Percentiles rank a stretch among this genome's conserved stretches.
phyloP scores from a whole-genome alignment of 2,113 vertebrate species.

The Lepisosteus oculatus region DNA sequence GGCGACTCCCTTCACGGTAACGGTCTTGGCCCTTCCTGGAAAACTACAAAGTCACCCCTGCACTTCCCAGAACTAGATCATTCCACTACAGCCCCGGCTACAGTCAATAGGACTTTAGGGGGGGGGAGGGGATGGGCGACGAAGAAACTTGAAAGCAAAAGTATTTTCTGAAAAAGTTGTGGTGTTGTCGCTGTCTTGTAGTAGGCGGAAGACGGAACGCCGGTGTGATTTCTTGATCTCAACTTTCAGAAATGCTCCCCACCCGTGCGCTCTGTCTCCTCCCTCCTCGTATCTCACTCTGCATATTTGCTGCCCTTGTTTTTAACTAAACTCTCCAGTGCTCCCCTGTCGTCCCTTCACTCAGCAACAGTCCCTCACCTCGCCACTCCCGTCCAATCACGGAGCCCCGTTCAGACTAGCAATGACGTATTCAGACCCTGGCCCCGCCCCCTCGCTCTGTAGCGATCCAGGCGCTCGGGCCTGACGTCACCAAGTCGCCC shows the following conservation, averaged over 20 bases:
- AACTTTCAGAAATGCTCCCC: not conserved
- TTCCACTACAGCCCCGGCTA: slow-evolving; percentile 8
- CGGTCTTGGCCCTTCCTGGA: not conserved
- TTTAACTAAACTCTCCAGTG: too few species aligned
- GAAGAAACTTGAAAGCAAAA: not conserved
- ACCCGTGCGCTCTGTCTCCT: slow-evolving; percentile 37
- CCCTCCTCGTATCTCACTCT: not conserved
- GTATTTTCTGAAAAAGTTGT: slow-evolving; percentile 7
- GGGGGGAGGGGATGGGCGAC: slow-evolving; percentile 14
- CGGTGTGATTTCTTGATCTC: not conserved
- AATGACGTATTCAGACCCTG: slow-evolving; percentile 46
- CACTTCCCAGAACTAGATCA: slow-evolving; percentile 14
- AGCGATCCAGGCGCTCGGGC: slow-evolving; percentile 44
- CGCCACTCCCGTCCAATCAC: slow-evolving; percentile 57
- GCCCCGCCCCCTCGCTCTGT: slow-evolving; percentile 52
- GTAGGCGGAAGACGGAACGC: not conserved
- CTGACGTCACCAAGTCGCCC: slow-evolving; percentile 60
- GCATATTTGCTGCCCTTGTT: too few species aligned
- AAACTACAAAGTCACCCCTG: slow-evolving; percentile 21
- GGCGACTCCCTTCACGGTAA: not conserved
- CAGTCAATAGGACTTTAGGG: not conserved
- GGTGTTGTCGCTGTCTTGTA: not conserved
- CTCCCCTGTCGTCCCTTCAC: slow-evolving; percentile 47
- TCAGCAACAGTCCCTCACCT: slow-evolving; percentile 77
- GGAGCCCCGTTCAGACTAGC: slow-evolving; percentile 21